Percentiles rank a stretch among this genome's conserved stretches.
These are phyloP conservation scores for Brachymystax lenok DNA, from an alignment of 2,797 vertebrate genomes.

Conservation along the genomic window DNA sequence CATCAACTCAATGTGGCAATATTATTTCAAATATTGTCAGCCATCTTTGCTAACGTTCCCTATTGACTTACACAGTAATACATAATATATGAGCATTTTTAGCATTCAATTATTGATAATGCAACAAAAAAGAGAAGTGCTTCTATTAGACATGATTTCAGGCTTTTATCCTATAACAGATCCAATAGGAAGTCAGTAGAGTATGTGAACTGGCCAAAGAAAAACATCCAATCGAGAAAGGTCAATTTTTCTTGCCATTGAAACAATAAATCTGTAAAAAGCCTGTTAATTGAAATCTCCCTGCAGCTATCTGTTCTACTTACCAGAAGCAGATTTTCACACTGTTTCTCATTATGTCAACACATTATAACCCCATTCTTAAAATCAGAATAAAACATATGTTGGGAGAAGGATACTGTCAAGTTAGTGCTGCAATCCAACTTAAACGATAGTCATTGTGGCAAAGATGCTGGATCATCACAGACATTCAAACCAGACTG, in stretches of 20 bases:
- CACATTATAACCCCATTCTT: not conserved
- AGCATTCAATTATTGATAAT: slow-evolving; percentile 47
- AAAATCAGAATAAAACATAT: not conserved
- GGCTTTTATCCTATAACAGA: not conserved
- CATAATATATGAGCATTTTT: slow-evolving; percentile 43
- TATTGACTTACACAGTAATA: slow-evolving; percentile 1
- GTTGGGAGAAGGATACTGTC: not conserved
- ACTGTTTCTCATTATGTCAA: not conserved
- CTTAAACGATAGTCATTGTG: not conserved
- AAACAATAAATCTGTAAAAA: not conserved
- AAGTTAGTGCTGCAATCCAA: not conserved
- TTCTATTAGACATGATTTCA: not conserved
- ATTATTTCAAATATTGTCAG: not conserved
- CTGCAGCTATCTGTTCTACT: not conserved
- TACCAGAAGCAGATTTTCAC: not conserved
- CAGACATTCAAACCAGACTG: not conserved
- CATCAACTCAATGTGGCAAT: not conserved
- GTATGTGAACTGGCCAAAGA: not conserved
- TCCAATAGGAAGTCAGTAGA: not conserved
- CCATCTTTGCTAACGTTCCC: slow-evolving; percentile 5
- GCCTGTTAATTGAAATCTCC: not conserved
- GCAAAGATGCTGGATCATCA: not conserved
- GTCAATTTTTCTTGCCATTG: not conserved
- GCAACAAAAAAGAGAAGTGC: not conserved
- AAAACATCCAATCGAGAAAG: slow-evolving; percentile 1